A percentile compares a stretch with the other conserved stretches of the same genome.
These are phyloP conservation scores for Cheilosia pagana DNA, from an alignment of 2,888 invertebrate species.

Conservation along the genomic window DNA sequence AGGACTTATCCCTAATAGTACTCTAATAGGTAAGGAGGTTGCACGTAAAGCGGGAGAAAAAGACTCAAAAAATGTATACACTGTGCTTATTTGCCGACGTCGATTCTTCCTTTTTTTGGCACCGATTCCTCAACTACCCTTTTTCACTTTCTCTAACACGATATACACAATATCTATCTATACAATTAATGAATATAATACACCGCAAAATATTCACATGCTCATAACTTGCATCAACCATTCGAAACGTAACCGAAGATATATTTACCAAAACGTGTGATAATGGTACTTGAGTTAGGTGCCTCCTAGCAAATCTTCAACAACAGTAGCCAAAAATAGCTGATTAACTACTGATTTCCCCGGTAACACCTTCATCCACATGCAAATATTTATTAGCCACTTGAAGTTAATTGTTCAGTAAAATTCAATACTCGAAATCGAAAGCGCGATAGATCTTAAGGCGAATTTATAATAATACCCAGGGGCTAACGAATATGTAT, in stretches of 20 bases:
- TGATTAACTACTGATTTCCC: conserved; percentile 42
- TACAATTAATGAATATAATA: neutral
- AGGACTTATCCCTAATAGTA: no score
- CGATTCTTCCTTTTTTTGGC: no score
- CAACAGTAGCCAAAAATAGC: conserved; percentile 6
- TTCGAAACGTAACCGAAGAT: neutral
- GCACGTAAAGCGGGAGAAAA: no score
- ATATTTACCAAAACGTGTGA: neutral
- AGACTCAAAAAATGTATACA: no score
- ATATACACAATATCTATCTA: no score
- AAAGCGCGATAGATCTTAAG: conserved; percentile 42
- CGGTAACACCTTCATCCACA: conserved; percentile 46
- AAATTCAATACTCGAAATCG: conserved; percentile 34
- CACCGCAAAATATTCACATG: neutral
- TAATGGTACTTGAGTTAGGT: neutral
- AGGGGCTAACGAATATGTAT: conserved; percentile 14
- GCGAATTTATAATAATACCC: conserved; percentile 16
- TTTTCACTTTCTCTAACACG: no score
- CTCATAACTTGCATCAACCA: conserved; percentile 1
- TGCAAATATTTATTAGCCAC: conserved; percentile 57
- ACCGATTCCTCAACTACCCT: no score
- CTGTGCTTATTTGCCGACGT: no score
- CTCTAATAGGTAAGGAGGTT: no score
- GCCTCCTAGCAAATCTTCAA: conserved; percentile 1
- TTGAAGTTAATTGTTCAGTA: conserved; percentile 8